Base-by-base conservation (phyloP, 2,113 vertebrate genomes). In the Ictalurus punctatus region DNA sequence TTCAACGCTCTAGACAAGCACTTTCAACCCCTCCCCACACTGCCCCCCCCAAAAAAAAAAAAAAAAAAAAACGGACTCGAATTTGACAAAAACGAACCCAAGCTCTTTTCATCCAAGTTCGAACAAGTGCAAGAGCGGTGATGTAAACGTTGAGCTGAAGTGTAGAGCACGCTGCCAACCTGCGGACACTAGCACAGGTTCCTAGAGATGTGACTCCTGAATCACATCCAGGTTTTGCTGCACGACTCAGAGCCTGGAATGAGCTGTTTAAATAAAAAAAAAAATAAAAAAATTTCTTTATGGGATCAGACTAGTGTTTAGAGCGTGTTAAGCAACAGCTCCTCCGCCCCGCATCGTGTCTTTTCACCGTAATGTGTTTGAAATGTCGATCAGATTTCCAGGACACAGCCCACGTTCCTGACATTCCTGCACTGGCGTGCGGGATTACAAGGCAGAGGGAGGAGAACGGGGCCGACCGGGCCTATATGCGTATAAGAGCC, bases 371-470 rank as follows among this genome's bases (percentile, higher is more conserved):
- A 92, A 91, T 94, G 92, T 90, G 92, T 94, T 92, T 92, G 92
- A 93, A 93, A 94, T 91, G 91, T 92, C 89, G 90, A 93, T 92
- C 93, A 92, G 91, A 94, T 94, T 94, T 96, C 94, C 94, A 92
- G 94, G 89, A 92, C 94, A 91, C 91, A 80, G 90, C 89, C 91
- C 10, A 88, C 95, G 95, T 95, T 95, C 95, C 93, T 91, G 10
- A 7, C 92, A 95, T 96, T 95, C 95, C 94, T 91, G 89, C 87
- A 83, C 37, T 58, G 85, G 85, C 91, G 92, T 61, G 88, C 91
- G 30, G 94, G 94, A 95, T 95, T 94, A 94, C 92, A 87, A 85
- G 67, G 88, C 89, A 78, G 88, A 88, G 82, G 69, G 87, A 92
- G 90, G 56, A 76, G 93, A 91, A 90, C 27, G 91, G 92, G 92